Conservation (phyloP, 2,113 vertebrate genomes). For the Hepsetus odoe region DNA sequence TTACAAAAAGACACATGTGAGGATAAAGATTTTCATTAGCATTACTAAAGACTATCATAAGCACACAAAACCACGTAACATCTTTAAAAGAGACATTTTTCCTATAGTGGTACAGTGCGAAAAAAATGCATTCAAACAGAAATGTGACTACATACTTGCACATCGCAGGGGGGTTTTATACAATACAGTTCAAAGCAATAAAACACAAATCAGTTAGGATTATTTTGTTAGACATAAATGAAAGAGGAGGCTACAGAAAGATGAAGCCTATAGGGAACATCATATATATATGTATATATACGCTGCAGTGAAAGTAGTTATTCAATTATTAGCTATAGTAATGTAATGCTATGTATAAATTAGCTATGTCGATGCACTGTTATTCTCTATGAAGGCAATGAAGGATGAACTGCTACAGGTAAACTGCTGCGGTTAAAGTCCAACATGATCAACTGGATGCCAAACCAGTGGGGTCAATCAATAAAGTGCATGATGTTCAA, state of each 20-base stretch:
- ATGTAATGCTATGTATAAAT: not conserved
- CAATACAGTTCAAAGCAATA: not conserved
- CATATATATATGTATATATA: not conserved
- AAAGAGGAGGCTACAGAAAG: slow-evolving; percentile 8
- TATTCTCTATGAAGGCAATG: slow-evolving; percentile 31
- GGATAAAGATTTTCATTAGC: not conserved
- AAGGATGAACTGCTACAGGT: slow-evolving; percentile 32
- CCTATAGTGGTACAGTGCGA: not conserved
- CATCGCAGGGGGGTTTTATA: not conserved
- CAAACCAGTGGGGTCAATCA: slow-evolving; percentile 1
- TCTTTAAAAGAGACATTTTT: slow-evolving; percentile 7
- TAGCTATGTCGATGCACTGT: slow-evolving; percentile 18
- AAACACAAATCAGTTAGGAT: slow-evolving; percentile 32
- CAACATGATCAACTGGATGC: slow-evolving; percentile 19
- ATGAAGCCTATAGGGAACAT: slow-evolving; percentile 18
- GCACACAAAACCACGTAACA: not conserved
- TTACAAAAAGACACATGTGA: not conserved
- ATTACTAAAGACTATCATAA: slow-evolving; percentile 1
- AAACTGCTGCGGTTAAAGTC: slow-evolving; percentile 15
- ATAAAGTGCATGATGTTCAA: slow-evolving; percentile 9
- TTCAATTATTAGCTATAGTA: slow-evolving; percentile 7
- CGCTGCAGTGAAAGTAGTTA: not conserved
- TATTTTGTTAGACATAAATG: slow-evolving; percentile 34
- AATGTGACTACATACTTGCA: not conserved
- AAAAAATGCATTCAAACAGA: slow-evolving; percentile 12